Base-by-base conservation (phyloP, 2,888 invertebrate genomes). In the Campoplex capitator region DNA sequence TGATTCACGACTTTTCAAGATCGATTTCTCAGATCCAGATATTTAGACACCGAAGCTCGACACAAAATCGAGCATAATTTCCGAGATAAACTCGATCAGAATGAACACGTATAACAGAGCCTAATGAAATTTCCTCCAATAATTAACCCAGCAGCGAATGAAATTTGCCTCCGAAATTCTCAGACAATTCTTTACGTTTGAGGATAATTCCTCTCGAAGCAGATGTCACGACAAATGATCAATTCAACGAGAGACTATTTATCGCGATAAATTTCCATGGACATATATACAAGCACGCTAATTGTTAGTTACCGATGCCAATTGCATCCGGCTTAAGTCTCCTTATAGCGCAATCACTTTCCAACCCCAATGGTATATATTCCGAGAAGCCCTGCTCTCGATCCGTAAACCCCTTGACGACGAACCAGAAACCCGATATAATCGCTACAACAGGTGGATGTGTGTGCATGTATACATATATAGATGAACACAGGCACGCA, bases 251-350 rank as follows among this genome's bases (percentile, higher is more conserved):
- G 35, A 54, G 62, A 42, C 56, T 38, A 68, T 82, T 45, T 38
- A 23, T 16, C 23, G 42, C 68, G 23, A 70, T 56, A 18, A 32
- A 78, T 78, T 32, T 6, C 45, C 28, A 35, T 42, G 45, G 65
- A 74, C 42, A 9, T 68, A 42, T 65, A 80, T 73, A 45, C 45
- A 74, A 74, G 56, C 58, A 32, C 74, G 88, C 85, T 92, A 92
- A 92, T 92, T 92, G 91, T 92, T 92, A 91, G 91, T 91, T 92
- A 91, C 88, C 87, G 87, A 88, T 85, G 83, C 91, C 62, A 88
- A 92, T 90, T 90, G 91, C 89, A 90, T 91, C 91, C 90, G 90
- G 89, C 88, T 89, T 89, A 90, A 91, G 90, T 91, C 90, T 85
- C 80, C 76, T 75, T 79, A 71, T 84, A 80, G 75, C 70, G 81